Evolutionary conservation across 2,888 invertebrate species (phyloP).

Genomic region (Athetis lepigone): DNA sequence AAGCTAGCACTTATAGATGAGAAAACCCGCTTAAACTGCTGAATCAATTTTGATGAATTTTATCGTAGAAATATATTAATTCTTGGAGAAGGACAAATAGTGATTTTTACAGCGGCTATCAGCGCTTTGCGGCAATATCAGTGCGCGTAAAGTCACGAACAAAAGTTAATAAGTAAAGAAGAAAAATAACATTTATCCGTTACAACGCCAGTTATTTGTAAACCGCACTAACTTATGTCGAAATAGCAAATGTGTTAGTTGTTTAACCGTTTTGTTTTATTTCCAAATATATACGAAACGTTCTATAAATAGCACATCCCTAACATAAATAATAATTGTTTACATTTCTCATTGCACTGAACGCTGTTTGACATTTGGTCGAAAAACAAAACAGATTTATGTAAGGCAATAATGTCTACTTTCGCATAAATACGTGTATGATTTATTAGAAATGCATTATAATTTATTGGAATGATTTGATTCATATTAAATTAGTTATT

Average conservation of each 20-base stretch:
- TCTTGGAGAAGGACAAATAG: too few species aligned
- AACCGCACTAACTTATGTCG: constrained; percentile 38
- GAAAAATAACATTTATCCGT: constrained; percentile 27
- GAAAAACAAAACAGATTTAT: constrained; percentile 62
- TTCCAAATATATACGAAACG: constrained; percentile 53
- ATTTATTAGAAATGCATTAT: constrained; percentile 58
- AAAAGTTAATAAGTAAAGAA: neutral
- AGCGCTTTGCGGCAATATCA: too few species aligned
- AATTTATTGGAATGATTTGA: constrained; percentile 51
- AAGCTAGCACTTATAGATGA: too few species aligned
- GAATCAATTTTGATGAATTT: too few species aligned
- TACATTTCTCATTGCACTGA: constrained; percentile 59
- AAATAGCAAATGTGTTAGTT: constrained; percentile 36
- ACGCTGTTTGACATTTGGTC: constrained; percentile 65
- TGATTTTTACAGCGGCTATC: too few species aligned
- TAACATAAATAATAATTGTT: constrained; percentile 68
- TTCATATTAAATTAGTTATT: constrained; percentile 50
- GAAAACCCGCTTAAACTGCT: too few species aligned
- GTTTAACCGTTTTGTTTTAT: constrained; percentile 59
- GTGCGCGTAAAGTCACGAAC: too few species aligned
- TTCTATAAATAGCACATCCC: constrained; percentile 59
- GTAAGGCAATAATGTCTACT: constrained; percentile 44
- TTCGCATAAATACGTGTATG: constrained; percentile 46
- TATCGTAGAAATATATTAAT: too few species aligned
- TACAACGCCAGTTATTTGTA: constrained; percentile 32